Conservation (phyloP, 2,113 vertebrate species). For the Cephalopholis sonnerati region DNA sequence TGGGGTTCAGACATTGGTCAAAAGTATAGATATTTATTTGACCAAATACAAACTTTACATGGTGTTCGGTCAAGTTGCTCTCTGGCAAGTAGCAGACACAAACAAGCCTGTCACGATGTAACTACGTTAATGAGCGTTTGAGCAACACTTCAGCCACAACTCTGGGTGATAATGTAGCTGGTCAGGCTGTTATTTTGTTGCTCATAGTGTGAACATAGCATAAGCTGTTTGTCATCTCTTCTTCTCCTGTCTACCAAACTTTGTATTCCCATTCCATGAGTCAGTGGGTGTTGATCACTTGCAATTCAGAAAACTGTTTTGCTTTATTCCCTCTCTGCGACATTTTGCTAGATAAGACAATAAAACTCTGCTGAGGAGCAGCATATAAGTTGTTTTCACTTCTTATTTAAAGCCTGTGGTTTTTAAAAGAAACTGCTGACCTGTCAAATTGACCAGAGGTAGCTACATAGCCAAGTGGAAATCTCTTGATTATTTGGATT, state of each 20-base stretch:
- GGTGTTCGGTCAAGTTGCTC: no score
- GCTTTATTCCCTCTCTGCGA: not conserved
- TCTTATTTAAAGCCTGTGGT: not conserved
- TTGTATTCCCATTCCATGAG: constrained; percentile 36
- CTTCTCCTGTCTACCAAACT: constrained; percentile 30
- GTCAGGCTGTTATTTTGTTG: no score
- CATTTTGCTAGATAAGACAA: constrained; percentile 4
- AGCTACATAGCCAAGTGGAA: not conserved
- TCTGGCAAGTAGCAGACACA: no score
- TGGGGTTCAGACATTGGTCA: no score
- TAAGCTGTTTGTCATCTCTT: constrained; percentile 31
- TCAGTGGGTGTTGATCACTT: constrained; percentile 37
- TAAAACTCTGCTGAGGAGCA: constrained; percentile 11
- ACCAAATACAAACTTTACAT: no score
- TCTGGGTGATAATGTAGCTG: no score
- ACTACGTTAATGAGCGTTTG: no score
- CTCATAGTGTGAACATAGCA: no score
- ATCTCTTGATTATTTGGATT: not conserved
- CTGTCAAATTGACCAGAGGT: not conserved
- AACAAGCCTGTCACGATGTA: no score
- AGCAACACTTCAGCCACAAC: no score
- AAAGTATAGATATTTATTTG: no score
- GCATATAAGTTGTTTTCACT: not conserved
- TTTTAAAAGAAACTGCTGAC: not conserved
- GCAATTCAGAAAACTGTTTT: constrained; percentile 23